Conservation (phyloP, 2,797 vertebrate species). For the Falco rusticolus region DNA sequence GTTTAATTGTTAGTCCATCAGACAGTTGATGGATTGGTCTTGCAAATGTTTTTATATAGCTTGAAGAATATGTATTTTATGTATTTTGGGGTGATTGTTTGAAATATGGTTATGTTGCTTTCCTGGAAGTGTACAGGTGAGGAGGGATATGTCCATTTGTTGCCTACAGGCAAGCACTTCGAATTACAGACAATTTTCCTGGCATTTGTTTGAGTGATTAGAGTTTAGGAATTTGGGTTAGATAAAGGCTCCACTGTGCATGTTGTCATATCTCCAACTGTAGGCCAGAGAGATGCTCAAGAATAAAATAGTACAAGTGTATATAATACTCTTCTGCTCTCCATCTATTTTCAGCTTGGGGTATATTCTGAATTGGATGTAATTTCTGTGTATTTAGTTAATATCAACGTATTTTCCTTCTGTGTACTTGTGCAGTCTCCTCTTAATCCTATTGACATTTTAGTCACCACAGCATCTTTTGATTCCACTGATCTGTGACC, state of each 20-base stretch:
- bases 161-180: neutral
- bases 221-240: neutral
- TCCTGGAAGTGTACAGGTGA: neutral
- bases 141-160: neutral
- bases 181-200: neutral
- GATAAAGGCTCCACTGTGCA: neutral
- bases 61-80: neutral
- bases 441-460: neutral
- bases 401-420: neutral
- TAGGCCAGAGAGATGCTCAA: neutral
- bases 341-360: neutral
- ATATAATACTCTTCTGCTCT: neutral
- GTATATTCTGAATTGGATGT: neutral
- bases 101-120: neutral
- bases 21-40: neutral
- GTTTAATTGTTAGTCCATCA: neutral
- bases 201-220: neutral
- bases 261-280: neutral
- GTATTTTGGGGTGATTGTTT: neutral
- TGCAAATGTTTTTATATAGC: neutral
- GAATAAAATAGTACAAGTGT: neutral
- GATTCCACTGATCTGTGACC: neutral
- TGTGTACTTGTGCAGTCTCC: neutral
- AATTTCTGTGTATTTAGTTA: neutral
- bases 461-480: neutral